Conservation (phyloP, 2,888 invertebrate species). For the Thereva unica region DNA sequence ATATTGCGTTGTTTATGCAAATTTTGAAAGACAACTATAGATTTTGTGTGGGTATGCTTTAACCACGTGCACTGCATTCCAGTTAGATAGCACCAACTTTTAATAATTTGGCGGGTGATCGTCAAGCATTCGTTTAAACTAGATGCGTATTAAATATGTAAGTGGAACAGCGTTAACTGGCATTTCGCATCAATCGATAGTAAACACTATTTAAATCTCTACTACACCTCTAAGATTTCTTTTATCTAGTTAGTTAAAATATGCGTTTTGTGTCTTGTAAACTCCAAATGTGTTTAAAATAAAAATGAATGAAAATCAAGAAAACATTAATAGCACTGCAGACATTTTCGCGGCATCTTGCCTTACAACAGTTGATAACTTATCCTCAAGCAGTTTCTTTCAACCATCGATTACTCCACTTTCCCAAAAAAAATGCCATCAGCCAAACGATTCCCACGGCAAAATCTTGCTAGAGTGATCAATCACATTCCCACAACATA, state of each 20-base stretch:
- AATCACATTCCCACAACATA: constrained; percentile 14
- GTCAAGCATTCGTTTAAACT: background rate
- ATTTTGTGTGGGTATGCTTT: too few species aligned
- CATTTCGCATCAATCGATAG: background rate
- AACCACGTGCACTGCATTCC: too few species aligned
- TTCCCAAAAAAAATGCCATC: constrained; percentile 6
- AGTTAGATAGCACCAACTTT: too few species aligned
- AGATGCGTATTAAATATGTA: background rate
- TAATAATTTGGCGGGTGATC: too few species aligned
- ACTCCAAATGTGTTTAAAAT: background rate
- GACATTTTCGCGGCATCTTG: too few species aligned
- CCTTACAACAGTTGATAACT: too few species aligned
- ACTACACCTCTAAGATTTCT: too few species aligned
- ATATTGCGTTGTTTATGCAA: too few species aligned
- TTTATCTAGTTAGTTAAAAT: background rate
- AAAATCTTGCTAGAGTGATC: constrained; percentile 17
- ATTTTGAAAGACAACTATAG: too few species aligned
- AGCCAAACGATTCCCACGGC: constrained; percentile 14
- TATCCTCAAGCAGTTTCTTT: background rate
- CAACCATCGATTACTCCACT: constrained; percentile 8
- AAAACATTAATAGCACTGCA: too few species aligned
- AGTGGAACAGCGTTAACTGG: background rate
- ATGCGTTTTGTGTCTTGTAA: background rate
- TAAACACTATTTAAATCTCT: too few species aligned
- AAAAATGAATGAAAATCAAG: background rate